phyloP scores from a whole-genome alignment of 2,888 invertebrate species.

The Hemistola chrysoprasaria region DNA sequence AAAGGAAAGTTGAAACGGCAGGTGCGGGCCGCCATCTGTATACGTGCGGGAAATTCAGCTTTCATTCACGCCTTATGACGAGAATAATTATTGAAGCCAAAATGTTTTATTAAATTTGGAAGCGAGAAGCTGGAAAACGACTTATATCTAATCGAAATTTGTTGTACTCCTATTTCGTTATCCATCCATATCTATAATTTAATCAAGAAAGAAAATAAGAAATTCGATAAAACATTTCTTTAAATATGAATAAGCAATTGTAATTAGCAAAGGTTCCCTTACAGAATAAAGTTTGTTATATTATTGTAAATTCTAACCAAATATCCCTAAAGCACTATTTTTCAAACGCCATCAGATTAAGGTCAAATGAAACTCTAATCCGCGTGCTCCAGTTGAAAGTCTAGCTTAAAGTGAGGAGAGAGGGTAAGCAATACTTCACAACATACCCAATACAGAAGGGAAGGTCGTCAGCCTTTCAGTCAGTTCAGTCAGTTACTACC shows the following conservation, averaged over 20 bases:
- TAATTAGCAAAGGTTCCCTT: too few species aligned
- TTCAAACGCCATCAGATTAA: too few species aligned
- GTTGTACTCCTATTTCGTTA: too few species aligned
- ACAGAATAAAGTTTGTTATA: too few species aligned
- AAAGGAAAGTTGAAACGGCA: conserved; percentile 62
- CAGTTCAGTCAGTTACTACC: too few species aligned
- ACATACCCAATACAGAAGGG: too few species aligned
- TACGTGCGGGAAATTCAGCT: conserved; percentile 41
- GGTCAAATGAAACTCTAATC: conserved; percentile 32
- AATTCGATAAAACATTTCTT: too few species aligned
- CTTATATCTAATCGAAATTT: conserved; percentile 32
- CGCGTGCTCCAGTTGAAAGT: conserved; percentile 32
- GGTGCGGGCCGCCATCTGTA: conserved; percentile 52
- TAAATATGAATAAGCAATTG: too few species aligned
- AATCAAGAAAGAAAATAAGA: too few species aligned
- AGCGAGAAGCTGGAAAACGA: conserved; percentile 28
- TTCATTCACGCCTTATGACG: conserved; percentile 42
- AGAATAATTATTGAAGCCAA: conserved; percentile 48
- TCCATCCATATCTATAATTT: too few species aligned
- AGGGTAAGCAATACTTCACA: conserved; percentile 38
- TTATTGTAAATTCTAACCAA: too few species aligned
- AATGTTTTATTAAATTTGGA: conserved; percentile 38
- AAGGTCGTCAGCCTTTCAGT: too few species aligned
- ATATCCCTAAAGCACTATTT: conserved; percentile 19
- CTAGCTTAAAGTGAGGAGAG: conserved; percentile 39